Evolutionary conservation across 2,888 invertebrate genomes (phyloP).

Genomic region (Tenthredo amoena): DNA sequence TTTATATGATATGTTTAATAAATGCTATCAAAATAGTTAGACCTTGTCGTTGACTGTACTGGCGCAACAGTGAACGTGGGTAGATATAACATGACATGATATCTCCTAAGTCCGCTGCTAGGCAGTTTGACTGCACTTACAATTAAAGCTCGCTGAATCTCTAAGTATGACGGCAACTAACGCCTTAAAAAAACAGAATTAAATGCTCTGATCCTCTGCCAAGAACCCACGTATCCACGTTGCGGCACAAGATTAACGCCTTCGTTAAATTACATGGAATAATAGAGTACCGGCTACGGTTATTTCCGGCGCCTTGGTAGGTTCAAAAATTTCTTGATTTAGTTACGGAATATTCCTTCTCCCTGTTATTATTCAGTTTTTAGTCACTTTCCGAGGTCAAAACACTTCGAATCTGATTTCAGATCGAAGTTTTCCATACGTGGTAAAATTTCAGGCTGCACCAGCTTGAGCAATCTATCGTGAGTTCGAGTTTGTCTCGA

Average conservation of each 20-base stretch:
- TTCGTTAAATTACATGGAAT: slow-evolving; percentile 8
- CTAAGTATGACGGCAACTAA: slow-evolving; percentile 29
- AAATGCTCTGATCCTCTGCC: slow-evolving; percentile 22
- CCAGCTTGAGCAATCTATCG: slow-evolving; percentile 37
- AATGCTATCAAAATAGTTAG: not conserved
- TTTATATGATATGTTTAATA: not conserved
- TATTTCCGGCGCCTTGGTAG: not conserved
- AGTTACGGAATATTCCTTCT: not conserved
- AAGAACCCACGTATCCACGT: slow-evolving; percentile 15
- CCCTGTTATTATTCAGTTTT: not conserved
- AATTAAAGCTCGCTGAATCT: slow-evolving; percentile 47
- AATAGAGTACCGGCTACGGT: not conserved
- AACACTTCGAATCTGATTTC: too few relatives aligned
- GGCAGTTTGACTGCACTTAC: slow-evolving; percentile 41
- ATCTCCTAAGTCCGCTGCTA: slow-evolving; percentile 14
- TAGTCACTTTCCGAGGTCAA: not conserved
- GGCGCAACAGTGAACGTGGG: slow-evolving; percentile 42
- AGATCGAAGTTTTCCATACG: not conserved
- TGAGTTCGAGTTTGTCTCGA: slow-evolving; percentile 21
- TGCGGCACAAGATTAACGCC: slow-evolving; percentile 43
- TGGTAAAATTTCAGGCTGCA: not conserved
- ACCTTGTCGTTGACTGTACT: slow-evolving; percentile 28
- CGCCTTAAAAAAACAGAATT: slow-evolving; percentile 6
- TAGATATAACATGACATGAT: slow-evolving; percentile 42
- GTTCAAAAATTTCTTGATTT: not conserved